These are phyloP conservation scores for Ectemnius continuus DNA, from an alignment of 2,888 invertebrate genomes.

Conservation along the genomic window DNA sequence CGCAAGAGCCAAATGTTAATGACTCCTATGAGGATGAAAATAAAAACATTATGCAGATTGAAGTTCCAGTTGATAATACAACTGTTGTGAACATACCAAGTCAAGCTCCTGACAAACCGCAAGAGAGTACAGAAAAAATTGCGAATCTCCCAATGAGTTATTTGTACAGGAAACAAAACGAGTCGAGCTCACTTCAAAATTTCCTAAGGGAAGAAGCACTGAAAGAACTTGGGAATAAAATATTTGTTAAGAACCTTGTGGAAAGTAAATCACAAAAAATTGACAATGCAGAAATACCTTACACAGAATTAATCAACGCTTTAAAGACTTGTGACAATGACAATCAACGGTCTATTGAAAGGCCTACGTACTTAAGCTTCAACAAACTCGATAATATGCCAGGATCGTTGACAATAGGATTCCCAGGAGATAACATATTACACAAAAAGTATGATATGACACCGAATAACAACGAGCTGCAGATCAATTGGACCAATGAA, in stretches of 20 bases:
- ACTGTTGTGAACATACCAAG: not conserved
- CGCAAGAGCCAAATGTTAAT: not conserved
- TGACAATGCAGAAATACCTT: slow-evolving; percentile 4
- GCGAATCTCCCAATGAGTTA: not conserved
- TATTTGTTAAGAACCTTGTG: not conserved
- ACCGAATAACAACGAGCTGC: slow-evolving; percentile 67
- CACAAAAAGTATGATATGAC: slow-evolving; percentile 79
- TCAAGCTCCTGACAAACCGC: not conserved
- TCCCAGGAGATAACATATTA: slow-evolving; percentile 63
- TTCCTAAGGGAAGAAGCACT: slow-evolving; percentile 36
- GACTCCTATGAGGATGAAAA: slow-evolving; percentile 50
- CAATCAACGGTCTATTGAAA: slow-evolving; percentile 25
- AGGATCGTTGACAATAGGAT: slow-evolving; percentile 81
- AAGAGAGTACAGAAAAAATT: not conserved
- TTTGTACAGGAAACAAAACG: slow-evolving; percentile 42
- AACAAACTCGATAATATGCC: slow-evolving; percentile 77
- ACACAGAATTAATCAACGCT: slow-evolving; percentile 3
- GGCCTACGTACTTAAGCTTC: slow-evolving; percentile 49
- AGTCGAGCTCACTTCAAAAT: slow-evolving; percentile 32
- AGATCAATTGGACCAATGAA: slow-evolving; percentile 23
- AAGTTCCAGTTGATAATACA: not conserved
- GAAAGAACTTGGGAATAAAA: slow-evolving; percentile 3
- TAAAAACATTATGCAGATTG: slow-evolving; percentile 42
- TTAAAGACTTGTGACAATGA: not conserved
- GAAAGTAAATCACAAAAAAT: not conserved